These are phyloP conservation scores for Hycleus cichorii DNA, from an alignment of 1,140 invertebrate genomes.

Conservation along the genomic window DNA sequence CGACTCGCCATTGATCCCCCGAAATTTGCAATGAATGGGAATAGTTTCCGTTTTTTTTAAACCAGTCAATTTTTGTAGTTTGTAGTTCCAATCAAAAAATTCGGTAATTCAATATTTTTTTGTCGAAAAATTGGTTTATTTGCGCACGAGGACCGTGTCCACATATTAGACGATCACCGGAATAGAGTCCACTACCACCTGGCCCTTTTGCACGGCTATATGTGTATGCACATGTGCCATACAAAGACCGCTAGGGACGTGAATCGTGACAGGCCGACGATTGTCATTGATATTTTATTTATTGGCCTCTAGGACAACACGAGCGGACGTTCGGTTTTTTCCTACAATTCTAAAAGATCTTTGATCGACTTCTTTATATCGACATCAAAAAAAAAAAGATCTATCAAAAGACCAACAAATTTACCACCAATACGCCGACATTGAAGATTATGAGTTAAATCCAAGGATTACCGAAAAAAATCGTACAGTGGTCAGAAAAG, in stretches of 20 bases:
- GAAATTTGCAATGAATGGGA: no score
- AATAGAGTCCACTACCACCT: slow-evolving; percentile 6
- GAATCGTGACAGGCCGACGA: slow-evolving; percentile 27
- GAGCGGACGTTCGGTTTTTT: slow-evolving; percentile 14
- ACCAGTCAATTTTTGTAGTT: no score
- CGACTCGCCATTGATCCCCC: no score
- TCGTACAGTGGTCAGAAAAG: no score
- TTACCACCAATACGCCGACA: no score
- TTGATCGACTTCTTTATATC: neutral
- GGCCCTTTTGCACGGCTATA: neutral
- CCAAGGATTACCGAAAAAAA: no score
- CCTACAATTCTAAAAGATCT: neutral
- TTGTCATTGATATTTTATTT: slow-evolving; percentile 39
- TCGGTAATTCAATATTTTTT: slow-evolving; percentile 5
- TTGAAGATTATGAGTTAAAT: no score
- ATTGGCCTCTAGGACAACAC: slow-evolving; percentile 23
- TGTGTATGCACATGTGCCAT: slow-evolving; percentile 26
- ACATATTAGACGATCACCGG: slow-evolving; percentile 11
- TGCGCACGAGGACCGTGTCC: slow-evolving; percentile 14
- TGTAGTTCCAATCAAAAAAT: neutral
- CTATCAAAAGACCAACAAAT: no score
- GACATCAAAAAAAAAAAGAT: neutral
- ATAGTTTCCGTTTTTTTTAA: no score
- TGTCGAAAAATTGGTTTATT: slow-evolving; percentile 5
- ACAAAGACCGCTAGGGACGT: slow-evolving; percentile 19